Base-by-base conservation (phyloP, 35 echinoderm and acorn worm genomes). In the Eucidaris tribuloides region DNA sequence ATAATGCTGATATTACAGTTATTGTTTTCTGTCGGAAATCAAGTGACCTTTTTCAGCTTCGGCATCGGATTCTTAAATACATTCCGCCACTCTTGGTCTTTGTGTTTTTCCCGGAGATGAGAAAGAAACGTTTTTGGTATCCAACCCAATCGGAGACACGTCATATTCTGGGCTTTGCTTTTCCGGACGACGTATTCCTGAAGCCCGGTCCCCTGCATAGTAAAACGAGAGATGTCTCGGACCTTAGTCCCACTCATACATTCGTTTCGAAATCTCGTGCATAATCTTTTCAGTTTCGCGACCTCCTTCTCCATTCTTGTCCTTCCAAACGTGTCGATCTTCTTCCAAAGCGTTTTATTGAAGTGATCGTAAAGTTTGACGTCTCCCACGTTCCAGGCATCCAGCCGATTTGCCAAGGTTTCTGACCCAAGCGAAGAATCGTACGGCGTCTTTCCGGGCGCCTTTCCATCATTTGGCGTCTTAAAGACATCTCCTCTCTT, bases 311-410 rank as follows among this genome's bases (percentile, higher is more conserved):
- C 86, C 96, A 99, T 99, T 48, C 62, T 85, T 0, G 62, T 79
- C 33, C 63, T 76, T 30, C 96, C 96, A 64, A 80, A 99, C 0
- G 33, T 65, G 9, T 93, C 66, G 14, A 99, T 90, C 57, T 83
- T 90, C n/a, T 76, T 35, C 78, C 86, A 88, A 14, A 99, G 85
- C 11, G 96, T 99, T 77, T 71, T 71, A 64, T 99, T 99, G 49
- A 99, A 99, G 79, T 99, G 84, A 18, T 93, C 79, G 44, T 99
- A 99, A 4, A 99, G 81, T 54, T 83, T 79, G 0, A 93, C 86
- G 52, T 99, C 96, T 0, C 96, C 96, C 14, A 42, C 78, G 72
- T 99, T 99, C 90, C 90, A 99, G 4, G 62, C 17, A 30, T 54
- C 28, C 19, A 99, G 80, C 1, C 70, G 37, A 28, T 77, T 42